Evolutionary conservation across 2,113 vertebrate genomes (phyloP), one percentile per base, ranked within the genome.

Genomic region (Eulacestoma nigropectus): DNA sequence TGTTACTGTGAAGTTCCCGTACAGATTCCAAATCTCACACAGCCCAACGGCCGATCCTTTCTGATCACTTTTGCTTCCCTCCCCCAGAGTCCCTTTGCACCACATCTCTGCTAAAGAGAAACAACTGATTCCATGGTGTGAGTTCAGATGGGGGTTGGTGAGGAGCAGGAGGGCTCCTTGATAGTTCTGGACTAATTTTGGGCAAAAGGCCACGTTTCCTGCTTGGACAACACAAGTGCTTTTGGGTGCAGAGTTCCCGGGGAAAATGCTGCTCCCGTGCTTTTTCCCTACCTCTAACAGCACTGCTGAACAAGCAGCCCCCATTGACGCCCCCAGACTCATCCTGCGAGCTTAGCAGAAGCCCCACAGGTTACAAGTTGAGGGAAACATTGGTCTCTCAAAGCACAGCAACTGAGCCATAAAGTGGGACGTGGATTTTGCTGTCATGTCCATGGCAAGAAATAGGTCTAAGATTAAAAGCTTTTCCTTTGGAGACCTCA

Each of bases 211-310:
- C 26, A 2, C 6, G 5, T 27, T 77, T 75, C 8, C 65, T 68
- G 50, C 52, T 84, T 2, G 1, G 35, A 50, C 42, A 64, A 12
- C 6, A 2, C 21, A 8, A 73, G n/a, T 2, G 4, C 0, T 39
- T 59, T 72, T 0, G 10, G 25, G 39, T 59, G n/a, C 4, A 4
- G 15, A 27, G 21, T 22, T 89, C 57, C 47, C 49, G 26, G 14
- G 39, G 32, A 60, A 55, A 64, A 37, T 35, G 41, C 9, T 65
- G 26, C 46, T 50, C 19, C 37, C 0, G 0, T 86, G 75, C 5
- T 84, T 84, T 62, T 62, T 3, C 42, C 47, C 16, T 4, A 4
- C 6, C 29, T 62, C 19, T n/a, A 8, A 8, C 4, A 47, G 47
- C 21, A 3, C 35, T 55, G 53, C 33, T 75, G 82, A 46, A 10